Base-by-base conservation (phyloP, 2,113 vertebrate genomes). In the Tonatia bakeri region DNA sequence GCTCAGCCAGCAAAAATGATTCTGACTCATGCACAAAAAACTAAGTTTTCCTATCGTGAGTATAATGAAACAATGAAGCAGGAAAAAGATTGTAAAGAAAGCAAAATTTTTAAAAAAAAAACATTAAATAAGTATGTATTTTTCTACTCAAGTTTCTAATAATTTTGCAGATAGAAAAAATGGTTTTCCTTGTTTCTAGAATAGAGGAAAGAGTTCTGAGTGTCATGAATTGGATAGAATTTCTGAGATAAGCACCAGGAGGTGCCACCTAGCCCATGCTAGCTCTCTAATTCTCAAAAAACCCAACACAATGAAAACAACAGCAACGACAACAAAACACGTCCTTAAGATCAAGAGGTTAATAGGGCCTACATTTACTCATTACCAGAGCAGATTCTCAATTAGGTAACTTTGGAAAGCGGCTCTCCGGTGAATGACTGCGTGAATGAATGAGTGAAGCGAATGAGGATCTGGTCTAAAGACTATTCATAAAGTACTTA, bases 41-140 rank as follows among this genome's bases (percentile, higher is more conserved):
- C 67, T 65, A 70, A 97, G 96, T 59, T 95, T 98, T 98, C 98
- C 94, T 98, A 54, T 96, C 96, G 96, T 69, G 96, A 94, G 96
- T 94, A 97, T 86, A 97, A 96, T 88, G 94, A 98, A 98, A 98
- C 95, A 98, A 97, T 84, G 90, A 94, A 96, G 75, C 95, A 98
- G 96, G 97, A 97, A 97, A 97, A 97, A 95, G 93, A 97, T 92
- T 92, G 67, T 94, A 83, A 94, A 96, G 95, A 97, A 76, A 1
- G 0, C 26, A 75, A 76, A 67, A 75, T 84, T 92, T n/a, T n/a
- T n/a, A n/a, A 56, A 20, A 92, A 97, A 54, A 90, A 54, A 87
- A 43, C 16, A 65, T 45, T 14, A 75, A 82, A 13, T 20, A 83
- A 70, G 7, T 38, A 9, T 76, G 7, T 79, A 47, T 76, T 72